phyloP scores from a whole-genome alignment of 2,797 vertebrate genomes.

The Monodelphis domestica region DNA sequence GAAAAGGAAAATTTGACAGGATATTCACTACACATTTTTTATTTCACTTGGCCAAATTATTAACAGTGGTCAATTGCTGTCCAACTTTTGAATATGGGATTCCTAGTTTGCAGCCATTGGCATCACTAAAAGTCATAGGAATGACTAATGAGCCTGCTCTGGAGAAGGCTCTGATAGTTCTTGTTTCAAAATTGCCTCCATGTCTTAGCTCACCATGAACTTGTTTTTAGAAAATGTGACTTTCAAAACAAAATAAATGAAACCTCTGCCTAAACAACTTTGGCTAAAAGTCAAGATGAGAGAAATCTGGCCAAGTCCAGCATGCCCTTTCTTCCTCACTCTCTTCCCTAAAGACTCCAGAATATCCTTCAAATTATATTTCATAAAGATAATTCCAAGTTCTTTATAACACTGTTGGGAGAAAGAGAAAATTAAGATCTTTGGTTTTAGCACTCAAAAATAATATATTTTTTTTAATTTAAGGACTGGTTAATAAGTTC shows the following conservation, averaged over 20 bases:
- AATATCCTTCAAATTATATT: constrained; percentile 12
- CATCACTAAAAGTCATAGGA: neutral
- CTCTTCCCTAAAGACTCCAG: neutral
- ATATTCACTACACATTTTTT: constrained; percentile 4
- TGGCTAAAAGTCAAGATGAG: neutral
- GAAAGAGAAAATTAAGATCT: constrained; percentile 2
- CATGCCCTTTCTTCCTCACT: neutral
- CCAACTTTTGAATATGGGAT: constrained; percentile 18
- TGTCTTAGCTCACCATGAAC: neutral
- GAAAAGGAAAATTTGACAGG: constrained; percentile 59
- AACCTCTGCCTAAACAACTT: neutral
- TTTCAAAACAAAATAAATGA: neutral
- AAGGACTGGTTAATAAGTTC: neutral
- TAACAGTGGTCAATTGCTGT: neutral
- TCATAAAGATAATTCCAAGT: neutral
- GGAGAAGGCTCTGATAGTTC: neutral
- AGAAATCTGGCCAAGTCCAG: constrained; percentile 3
- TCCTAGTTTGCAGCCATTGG: neutral
- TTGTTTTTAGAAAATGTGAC: constrained; percentile 25
- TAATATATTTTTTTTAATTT: neutral
- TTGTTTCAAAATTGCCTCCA: constrained; percentile 10
- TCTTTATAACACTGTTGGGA: neutral
- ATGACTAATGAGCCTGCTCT: neutral
- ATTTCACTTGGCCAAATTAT: neutral
- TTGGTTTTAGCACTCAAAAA: constrained; percentile 11